Percentiles rank a stretch among this genome's conserved stretches.
Conservation (phyloP, 1,140 invertebrate genomes). For the Melitaea cinxia region DNA sequence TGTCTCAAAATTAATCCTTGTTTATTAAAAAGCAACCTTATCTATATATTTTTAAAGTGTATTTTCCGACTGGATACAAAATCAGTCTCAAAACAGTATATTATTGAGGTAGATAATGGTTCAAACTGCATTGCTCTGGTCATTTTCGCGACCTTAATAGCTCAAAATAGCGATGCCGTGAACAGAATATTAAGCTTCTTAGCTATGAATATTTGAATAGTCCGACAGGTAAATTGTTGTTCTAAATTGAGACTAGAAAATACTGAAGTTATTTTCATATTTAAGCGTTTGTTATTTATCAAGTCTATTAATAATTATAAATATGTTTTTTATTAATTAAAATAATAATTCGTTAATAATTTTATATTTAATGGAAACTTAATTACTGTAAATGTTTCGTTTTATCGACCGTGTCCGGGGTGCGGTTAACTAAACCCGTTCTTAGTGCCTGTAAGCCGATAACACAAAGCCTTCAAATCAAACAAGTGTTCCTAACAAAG, state of each 20-base stretch:
- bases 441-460: conserved; percentile 8
- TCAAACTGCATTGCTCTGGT: conserved; percentile 49
- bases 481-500: conserved; percentile 2
- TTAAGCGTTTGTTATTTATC: neutral
- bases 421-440: neutral
- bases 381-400: conserved; percentile 1
- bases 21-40: conserved; percentile 32
- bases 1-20: conserved; percentile 45
- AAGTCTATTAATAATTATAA: no score
- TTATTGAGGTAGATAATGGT: conserved; percentile 62
- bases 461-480: conserved; percentile 10
- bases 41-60: conserved; percentile 6
- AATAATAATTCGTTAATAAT: no score
- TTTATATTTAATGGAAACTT: neutral
- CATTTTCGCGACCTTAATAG: conserved; percentile 41
- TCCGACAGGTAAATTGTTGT: conserved; percentile 17
- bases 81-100: conserved; percentile 53
- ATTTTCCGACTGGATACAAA: conserved; percentile 14
- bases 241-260: conserved; percentile 4
- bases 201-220: conserved; percentile 38
- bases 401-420: conserved; percentile 2
- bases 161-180: conserved; percentile 25
- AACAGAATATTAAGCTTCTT: conserved; percentile 31
- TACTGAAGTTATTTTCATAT: neutral
- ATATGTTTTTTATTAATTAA: no score